phyloP scores from a whole-genome alignment of 2,797 vertebrate species.

The Sebastes kiyomatsui region DNA sequence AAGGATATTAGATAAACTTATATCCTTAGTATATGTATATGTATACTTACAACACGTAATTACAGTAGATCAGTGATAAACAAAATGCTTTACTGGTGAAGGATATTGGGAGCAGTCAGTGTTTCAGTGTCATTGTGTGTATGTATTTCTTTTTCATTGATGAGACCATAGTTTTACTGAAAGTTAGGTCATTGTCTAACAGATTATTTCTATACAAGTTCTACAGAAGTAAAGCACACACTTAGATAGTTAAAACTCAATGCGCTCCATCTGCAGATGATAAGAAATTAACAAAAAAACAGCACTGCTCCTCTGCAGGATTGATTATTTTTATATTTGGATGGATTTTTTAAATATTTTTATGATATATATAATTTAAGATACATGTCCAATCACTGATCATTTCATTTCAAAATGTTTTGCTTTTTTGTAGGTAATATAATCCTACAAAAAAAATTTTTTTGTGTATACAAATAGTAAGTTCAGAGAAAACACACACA shows the following conservation, averaged over 20 bases:
- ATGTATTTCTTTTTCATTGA: no score
- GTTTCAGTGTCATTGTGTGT: no score
- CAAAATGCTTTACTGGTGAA: neutral
- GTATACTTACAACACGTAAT: neutral
- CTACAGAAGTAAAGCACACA: neutral
- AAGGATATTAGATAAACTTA: neutral
- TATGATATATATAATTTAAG: no score
- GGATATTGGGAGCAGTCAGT: neutral
- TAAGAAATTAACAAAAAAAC: neutral
- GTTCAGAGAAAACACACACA: neutral
- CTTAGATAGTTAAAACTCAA: neutral
- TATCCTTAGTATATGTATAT: neutral
- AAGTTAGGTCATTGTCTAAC: neutral
- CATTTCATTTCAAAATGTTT: no score
- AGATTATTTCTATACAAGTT: neutral
- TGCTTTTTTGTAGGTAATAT: neutral
- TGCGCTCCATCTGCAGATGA: neutral
- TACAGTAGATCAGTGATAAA: neutral
- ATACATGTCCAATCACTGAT: no score
- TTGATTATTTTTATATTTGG: no score
- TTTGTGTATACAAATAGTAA: neutral
- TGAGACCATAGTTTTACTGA: no score
- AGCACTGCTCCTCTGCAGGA: no score
- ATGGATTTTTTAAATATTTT: no score
- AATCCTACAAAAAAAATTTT: neutral